Percentiles rank a stretch among this genome's conserved stretches.
Conservation (phyloP, 2,797 vertebrate genomes). For the Echiichthys vipera region DNA sequence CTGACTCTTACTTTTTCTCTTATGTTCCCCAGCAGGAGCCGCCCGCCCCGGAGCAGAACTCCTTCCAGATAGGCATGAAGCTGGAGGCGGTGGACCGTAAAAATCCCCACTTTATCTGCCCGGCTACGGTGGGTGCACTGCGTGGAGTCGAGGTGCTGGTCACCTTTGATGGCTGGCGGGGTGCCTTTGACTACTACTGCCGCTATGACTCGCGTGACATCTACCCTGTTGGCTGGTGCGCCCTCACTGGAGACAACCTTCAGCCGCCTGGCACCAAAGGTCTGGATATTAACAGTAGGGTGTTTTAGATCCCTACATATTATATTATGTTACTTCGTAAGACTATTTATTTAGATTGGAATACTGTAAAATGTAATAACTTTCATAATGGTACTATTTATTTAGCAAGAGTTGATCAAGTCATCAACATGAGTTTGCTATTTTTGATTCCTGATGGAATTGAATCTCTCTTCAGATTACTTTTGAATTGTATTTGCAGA, state of each 20-base stretch:
- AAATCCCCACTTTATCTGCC: slow-evolving; percentile 99
- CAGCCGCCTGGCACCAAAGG: slow-evolving; percentile 99
- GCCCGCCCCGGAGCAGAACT: slow-evolving; percentile 94
- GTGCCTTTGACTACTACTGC: slow-evolving; percentile 99
- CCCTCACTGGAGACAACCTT: slow-evolving; percentile 97
- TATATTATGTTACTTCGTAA: neutral
- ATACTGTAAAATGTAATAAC: too few relatives aligned
- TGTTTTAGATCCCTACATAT: neutral
- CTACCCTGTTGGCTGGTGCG: slow-evolving; percentile 98
- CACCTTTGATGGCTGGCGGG: slow-evolving; percentile 99
- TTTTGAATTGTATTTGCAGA: neutral
- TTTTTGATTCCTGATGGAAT: slow-evolving; percentile 3
- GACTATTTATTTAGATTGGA: neutral
- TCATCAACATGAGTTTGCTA: neutral
- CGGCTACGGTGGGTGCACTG: slow-evolving; percentile 96
- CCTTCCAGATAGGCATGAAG: slow-evolving; percentile 98
- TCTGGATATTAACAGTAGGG: slow-evolving; percentile 51
- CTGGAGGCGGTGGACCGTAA: slow-evolving; percentile 99
- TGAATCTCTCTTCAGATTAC: neutral
- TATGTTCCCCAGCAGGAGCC: slow-evolving; percentile 90
- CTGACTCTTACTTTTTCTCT: slow-evolving; percentile 32
- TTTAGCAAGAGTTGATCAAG: slow-evolving; percentile 12
- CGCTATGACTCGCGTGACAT: slow-evolving; percentile 98
- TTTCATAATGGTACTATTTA: too few relatives aligned
- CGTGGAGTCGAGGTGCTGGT: slow-evolving; percentile 97